Conservation (phyloP, 1,140 invertebrate species). For the Dysdera silvatica region DNA sequence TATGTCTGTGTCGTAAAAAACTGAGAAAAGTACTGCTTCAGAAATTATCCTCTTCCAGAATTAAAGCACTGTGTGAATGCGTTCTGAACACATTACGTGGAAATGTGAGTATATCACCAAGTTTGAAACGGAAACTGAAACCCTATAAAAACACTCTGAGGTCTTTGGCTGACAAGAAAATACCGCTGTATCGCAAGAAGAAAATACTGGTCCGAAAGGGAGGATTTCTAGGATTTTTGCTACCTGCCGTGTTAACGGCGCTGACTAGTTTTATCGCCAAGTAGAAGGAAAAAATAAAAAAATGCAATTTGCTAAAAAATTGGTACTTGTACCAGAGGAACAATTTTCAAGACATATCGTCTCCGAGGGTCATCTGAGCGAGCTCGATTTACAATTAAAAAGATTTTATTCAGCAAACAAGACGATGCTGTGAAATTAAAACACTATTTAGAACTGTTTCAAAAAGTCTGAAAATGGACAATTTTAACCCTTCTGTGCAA, state of each 20-base stretch:
- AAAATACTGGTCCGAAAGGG: background rate
- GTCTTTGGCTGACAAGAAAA: background rate
- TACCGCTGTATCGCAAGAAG: background rate
- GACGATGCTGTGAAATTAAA: background rate
- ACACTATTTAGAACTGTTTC: background rate
- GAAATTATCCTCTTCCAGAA: background rate
- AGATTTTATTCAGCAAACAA: background rate
- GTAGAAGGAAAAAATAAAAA: no score
- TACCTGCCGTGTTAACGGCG: background rate
- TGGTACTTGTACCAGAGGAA: background rate
- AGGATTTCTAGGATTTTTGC: background rate
- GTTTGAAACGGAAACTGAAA: background rate
- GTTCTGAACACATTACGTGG: conserved; percentile 5
- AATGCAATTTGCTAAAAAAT: conserved; percentile 7
- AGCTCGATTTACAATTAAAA: background rate
- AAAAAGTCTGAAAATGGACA: background rate
- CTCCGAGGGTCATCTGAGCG: background rate
- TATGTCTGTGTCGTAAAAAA: background rate
- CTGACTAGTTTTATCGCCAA: background rate
- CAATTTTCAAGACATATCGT: no score
- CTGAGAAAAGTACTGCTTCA: background rate
- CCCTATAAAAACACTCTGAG: conserved; percentile 1
- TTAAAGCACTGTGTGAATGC: conserved; percentile 17
- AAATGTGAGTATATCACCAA: background rate
- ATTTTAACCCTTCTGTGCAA: background rate